Base-by-base conservation (phyloP, 2,888 invertebrate genomes). In the Zonitis immaculata region DNA sequence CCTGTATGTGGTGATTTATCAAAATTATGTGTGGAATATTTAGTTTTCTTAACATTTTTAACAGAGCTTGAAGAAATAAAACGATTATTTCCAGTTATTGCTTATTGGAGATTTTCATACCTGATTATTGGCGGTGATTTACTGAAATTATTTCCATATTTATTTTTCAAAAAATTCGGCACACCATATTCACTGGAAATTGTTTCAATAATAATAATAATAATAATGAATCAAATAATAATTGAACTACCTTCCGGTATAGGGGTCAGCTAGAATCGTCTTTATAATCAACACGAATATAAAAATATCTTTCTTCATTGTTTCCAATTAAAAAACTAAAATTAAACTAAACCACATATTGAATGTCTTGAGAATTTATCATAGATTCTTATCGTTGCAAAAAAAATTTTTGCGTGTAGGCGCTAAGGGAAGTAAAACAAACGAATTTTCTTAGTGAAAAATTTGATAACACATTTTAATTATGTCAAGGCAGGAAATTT, bases 401-500 rank as follows among this genome's bases (percentile, higher is more conserved):
- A n/a, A n/a, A 11, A 18, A n/a, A n/a, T 39, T 39, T 39, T 39
- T 18, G 3, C 5, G 18, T 39, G 20, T 39, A n/a, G 39, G 39
- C 18, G 39, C 18, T 11, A 39, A 39, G 18, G 39, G 39, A 39
- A 18, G 39, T 39, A 20, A 20, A 39, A 11, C 39, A 39, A 39
- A 39, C 6, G 3, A 20, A 20, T 5, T 39, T 39, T 39, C 39
- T 39, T 39, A 39, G 20, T 39, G 20, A 39, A 11, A 11, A 9
- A 6, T 18, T 20, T 11, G 39, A 39, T 39, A 44, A 43, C 12
- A 14, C 4, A 14, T 47, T 54, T 54, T 49, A 48, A 43, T 39
- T 39, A 11, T 39, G 39, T 18, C 39, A 39, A 39, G 39, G 39
- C 39, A 39, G 39, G 39, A 39, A 39, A 39, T 39, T 9, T 20